phyloP scores from a whole-genome alignment of 2,888 invertebrate genomes.

The Matsumyia berberina region DNA sequence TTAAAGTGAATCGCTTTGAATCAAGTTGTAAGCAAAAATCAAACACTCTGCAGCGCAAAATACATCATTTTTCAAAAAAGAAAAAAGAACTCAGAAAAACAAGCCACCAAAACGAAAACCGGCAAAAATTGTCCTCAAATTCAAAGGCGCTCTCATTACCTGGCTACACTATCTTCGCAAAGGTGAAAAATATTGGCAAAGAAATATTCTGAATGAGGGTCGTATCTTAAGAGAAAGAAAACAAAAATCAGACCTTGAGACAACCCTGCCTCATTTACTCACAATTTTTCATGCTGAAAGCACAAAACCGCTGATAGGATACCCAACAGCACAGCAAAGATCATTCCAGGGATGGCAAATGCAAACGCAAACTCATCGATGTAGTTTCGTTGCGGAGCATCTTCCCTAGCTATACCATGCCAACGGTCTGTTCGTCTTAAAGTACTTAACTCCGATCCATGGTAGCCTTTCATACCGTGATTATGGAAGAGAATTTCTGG shows the following conservation, averaged over 20 bases:
- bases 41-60: background rate
- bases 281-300: conserved; percentile 91
- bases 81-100: conserved; percentile 77
- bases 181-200: conserved; percentile 89
- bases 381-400: conserved; percentile 89
- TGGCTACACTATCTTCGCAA: conserved; percentile 86
- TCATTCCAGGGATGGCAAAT: conserved; percentile 88
- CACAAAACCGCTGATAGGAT: conserved; percentile 90
- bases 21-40: background rate
- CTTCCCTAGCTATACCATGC: conserved; percentile 87
- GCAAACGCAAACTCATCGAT: conserved; percentile 89
- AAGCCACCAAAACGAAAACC: background rate
- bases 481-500: conserved; percentile 83
- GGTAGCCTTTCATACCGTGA: conserved; percentile 78
- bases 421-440: conserved; percentile 85
- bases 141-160: conserved; percentile 48
- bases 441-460: conserved; percentile 82
- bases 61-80: background rate
- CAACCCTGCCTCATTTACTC: conserved; percentile 84
- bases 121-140: conserved; percentile 31
- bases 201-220: conserved; percentile 88
- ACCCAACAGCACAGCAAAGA: conserved; percentile 88
- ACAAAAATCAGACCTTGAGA: conserved; percentile 16
- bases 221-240: conserved; percentile 85
- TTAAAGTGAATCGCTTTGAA: background rate